Base-by-base conservation (phyloP, 2,113 vertebrate species). In the Pseudorhombus dupliciocellatus region DNA sequence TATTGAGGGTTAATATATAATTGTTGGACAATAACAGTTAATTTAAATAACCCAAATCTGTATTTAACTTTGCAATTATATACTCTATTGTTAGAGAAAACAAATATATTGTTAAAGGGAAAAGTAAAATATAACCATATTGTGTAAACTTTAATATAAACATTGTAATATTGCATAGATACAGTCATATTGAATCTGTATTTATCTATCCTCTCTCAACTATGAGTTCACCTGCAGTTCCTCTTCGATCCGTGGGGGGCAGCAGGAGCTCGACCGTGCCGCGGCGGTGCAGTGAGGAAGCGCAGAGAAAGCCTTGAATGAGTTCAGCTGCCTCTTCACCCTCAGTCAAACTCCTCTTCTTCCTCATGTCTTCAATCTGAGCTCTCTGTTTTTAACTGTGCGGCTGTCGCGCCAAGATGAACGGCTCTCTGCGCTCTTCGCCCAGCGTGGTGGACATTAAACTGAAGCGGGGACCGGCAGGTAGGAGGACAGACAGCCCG, bases 391-490 rank as follows among this genome's bases (percentile, higher is more conserved):
- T 71, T 55, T 54, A 58, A 25, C 20, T 46, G 1, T 14, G 20
- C n/a, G 14, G 40, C 24, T 7, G 56, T 68, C 22, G 69, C 2
- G 60, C 30, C 75, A 85, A 28, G n/a, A 94, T 94, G 93, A 93
- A 94, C 68, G 92, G 92, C 31, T 90, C 91, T 4, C 54, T 90
- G 60, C 70, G 59, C n/a, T 55, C 70, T 15, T 42, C 80, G 0
- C 9, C 62, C 25, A 52, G 16, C 24, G 57, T 28, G 44, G 30
- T 88, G 79, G 83, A 91, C 48, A 89, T 94, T 0, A 81, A 70
- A 2, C 89, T 94, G 25, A 90, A 88, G 76, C 86, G 93, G 34
- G 93, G 93, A 53, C 87, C 92, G 1, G 77, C 92, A 46, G 93
- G 93, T 94, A 73, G 28, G 30, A 3, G 16, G 28, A 9, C 30